Conservation (phyloP, 2,113 vertebrate genomes). For the Oceanodroma tethys region DNA sequence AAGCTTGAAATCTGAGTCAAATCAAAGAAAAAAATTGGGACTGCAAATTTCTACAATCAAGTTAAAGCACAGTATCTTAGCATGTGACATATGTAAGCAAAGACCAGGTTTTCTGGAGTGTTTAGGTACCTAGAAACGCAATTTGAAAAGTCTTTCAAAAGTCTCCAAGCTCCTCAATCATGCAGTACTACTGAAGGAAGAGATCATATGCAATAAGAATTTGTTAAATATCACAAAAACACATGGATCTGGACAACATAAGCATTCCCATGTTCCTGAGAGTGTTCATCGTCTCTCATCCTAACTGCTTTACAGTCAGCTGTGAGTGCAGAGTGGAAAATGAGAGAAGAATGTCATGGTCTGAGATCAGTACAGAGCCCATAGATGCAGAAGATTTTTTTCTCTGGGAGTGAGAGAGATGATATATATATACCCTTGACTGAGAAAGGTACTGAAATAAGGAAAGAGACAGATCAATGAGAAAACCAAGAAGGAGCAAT, state of each 20-base stretch:
- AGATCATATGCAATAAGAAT: background rate
- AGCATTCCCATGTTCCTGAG: background rate
- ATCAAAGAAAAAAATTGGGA: background rate
- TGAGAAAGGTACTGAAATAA: background rate
- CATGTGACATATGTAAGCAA: background rate
- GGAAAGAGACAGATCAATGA: background rate
- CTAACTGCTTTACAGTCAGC: background rate
- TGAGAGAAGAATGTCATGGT: background rate
- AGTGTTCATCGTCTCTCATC: background rate
- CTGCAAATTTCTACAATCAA: background rate
- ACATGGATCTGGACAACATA: background rate
- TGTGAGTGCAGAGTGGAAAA: background rate
- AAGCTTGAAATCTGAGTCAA: background rate
- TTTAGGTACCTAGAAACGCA: background rate
- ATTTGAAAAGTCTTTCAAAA: background rate
- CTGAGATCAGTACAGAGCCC: background rate
- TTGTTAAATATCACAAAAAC: background rate
- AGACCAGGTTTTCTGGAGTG: background rate
- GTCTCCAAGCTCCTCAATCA: background rate
- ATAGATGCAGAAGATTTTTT: background rate
- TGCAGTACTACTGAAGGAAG: background rate
- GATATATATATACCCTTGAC: background rate
- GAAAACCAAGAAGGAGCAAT: background rate
- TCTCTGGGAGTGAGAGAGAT: background rate
- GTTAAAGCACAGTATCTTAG: background rate